A percentile compares a stretch with the other conserved stretches of the same genome.
phyloP scores from a whole-genome alignment of 2,113 vertebrate genomes.

The Macrotus californicus region DNA sequence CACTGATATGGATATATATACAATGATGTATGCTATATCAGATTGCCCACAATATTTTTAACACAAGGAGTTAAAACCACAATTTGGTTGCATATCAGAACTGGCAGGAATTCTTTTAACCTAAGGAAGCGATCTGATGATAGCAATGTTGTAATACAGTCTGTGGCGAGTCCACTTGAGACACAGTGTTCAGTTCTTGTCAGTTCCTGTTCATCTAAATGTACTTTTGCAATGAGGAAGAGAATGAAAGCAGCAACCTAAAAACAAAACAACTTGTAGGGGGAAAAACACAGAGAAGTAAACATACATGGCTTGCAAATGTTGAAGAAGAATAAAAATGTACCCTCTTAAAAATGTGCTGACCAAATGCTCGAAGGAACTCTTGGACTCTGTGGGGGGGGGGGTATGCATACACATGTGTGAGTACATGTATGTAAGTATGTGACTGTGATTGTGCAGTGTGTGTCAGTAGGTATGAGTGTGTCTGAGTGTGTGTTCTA shows the following conservation, averaged over 20 bases:
- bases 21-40: rapidly evolving
- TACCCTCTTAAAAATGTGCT: not conserved
- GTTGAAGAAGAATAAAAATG: not conserved
- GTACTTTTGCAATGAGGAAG: slow-evolving; percentile 59
- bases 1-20: rapidly evolving
- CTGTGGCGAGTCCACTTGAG: slow-evolving; percentile 67
- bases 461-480: not conserved
- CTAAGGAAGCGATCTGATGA: slow-evolving; percentile 64
- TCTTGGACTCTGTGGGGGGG: not conserved
- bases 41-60: not conserved
- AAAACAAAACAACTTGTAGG: not conserved
- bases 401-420: too few species aligned
- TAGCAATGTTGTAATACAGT: slow-evolving; percentile 58
- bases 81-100: not conserved
- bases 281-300: slow-evolving; percentile 4
- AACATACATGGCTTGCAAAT: not conserved
- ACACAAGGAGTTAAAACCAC: slow-evolving; percentile 59
- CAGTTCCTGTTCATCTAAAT: slow-evolving; percentile 68
- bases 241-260: slow-evolving; percentile 25
- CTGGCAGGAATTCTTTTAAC: not conserved
- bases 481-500: not conserved
- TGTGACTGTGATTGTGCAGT: too few species aligned
- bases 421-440: not conserved
- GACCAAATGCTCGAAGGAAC: not conserved
- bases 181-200: slow-evolving; percentile 74